Conservation (phyloP, 2,797 vertebrate species). For the Neomorphus geoffroyi region DNA sequence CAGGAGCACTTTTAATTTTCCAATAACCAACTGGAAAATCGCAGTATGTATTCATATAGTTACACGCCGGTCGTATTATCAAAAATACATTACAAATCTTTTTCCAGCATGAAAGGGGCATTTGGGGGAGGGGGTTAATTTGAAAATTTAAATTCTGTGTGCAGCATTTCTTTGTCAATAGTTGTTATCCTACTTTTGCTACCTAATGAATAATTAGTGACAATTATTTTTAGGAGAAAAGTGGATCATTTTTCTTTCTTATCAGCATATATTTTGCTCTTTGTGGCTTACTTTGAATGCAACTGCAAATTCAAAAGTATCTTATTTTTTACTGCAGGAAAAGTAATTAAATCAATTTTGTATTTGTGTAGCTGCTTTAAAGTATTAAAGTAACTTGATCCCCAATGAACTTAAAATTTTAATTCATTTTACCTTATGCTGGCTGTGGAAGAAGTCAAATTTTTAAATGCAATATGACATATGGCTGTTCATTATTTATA, state of each 20-base stretch:
- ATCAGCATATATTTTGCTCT: neutral
- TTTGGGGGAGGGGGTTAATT: neutral
- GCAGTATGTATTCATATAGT: neutral
- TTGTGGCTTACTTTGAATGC: constrained; percentile 22
- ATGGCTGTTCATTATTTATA: constrained; percentile 85
- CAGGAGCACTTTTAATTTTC: neutral
- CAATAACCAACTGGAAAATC: neutral
- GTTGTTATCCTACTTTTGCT: neutral
- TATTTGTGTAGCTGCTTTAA: constrained; percentile 62
- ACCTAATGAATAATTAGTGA: constrained; percentile 4
- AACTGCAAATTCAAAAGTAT: constrained; percentile 21
- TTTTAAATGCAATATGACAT: constrained; percentile 82
- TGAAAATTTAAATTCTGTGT: neutral
- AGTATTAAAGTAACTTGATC: constrained; percentile 73
- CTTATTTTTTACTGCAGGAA: constrained; percentile 56
- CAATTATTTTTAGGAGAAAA: neutral
- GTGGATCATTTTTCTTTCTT: neutral
- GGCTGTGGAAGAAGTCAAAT: constrained; percentile 74
- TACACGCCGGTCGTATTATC: neutral
- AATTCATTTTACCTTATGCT: constrained; percentile 78
- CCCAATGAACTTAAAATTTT: constrained; percentile 77
- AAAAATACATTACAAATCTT: neutral
- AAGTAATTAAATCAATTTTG: constrained; percentile 69
- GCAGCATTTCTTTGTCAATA: neutral
- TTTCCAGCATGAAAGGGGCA: neutral